phyloP scores from a whole-genome alignment of 1,140 invertebrate species.

The Carposina sasakii region DNA sequence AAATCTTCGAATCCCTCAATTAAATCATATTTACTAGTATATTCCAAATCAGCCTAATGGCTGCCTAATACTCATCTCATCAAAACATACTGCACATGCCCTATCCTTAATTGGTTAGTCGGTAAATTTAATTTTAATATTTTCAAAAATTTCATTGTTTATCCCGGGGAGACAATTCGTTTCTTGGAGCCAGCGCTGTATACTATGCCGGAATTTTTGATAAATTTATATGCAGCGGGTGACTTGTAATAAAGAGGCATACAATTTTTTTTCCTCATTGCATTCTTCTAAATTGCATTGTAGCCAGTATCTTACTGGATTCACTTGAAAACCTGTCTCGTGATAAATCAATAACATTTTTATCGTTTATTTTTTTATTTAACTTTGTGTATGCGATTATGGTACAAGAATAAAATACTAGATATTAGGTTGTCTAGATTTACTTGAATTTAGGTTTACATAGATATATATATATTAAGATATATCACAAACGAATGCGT shows the following conservation, averaged over 20 bases:
- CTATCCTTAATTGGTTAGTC: conserved; percentile 7
- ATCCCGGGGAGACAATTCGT: conserved; percentile 10
- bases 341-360: too few relatives aligned
- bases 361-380: too few relatives aligned
- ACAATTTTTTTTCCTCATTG: conserved; percentile 7
- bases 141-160: conserved; percentile 7
- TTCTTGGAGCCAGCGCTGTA: conserved; percentile 7
- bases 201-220: conserved; percentile 7
- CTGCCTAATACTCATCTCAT: conserved; percentile 14
- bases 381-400: too few relatives aligned
- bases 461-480: too few relatives aligned
- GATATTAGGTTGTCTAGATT: too few relatives aligned
- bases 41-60: conserved; percentile 12
- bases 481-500: too few relatives aligned
- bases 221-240: conserved; percentile 6
- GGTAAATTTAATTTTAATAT: conserved; percentile 14
- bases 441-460: too few relatives aligned
- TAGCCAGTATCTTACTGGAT: neutral
- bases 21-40: conserved; percentile 14
- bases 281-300: conserved; percentile 5
- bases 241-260: conserved; percentile 10
- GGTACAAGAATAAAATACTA: too few relatives aligned
- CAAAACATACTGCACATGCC: conserved; percentile 13
- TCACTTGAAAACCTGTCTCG: too few relatives aligned
- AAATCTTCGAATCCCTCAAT: conserved; percentile 18